A percentile compares a stretch with the other conserved stretches of the same genome.
These are phyloP conservation scores for Morus bassanus DNA, from an alignment of 2,797 vertebrate species.

Conservation along the genomic window DNA sequence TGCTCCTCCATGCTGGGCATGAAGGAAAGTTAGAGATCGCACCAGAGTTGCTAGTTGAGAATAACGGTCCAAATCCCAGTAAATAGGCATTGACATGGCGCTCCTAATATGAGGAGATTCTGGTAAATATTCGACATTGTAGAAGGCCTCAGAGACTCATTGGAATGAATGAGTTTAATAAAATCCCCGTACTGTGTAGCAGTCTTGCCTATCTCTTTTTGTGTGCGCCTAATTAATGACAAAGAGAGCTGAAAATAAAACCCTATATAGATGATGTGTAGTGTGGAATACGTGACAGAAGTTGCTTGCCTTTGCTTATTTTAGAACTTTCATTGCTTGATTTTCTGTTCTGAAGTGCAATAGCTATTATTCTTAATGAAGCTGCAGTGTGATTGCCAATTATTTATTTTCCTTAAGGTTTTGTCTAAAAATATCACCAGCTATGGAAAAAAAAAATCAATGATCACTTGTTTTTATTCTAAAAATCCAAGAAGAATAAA, in stretches of 20 bases:
- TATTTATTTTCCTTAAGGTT: neutral
- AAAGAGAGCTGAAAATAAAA: neutral
- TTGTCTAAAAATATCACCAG: neutral
- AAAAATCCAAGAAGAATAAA: neutral
- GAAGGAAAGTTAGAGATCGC: neutral
- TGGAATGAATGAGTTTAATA: neutral
- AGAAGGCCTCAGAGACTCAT: neutral
- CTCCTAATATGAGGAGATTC: neutral
- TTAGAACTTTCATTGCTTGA: constrained; percentile 9
- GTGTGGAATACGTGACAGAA: neutral
- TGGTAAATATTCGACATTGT: neutral
- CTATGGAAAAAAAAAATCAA: neutral
- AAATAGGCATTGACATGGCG: neutral
- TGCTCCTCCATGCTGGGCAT: neutral
- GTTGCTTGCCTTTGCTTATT: neutral
- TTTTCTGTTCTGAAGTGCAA: neutral
- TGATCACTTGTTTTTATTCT: accelerated
- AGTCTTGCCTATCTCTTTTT: neutral
- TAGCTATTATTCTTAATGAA: neutral
- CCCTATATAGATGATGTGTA: neutral
- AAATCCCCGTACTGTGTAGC: neutral
- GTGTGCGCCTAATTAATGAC: neutral
- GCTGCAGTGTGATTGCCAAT: neutral
- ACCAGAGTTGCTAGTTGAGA: neutral
- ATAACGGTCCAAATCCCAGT: neutral